Evolutionary conservation across 1,140 invertebrate species (phyloP), one percentile per base, ranked within the genome.

Genomic region (Macrotrachela quadricornifera): DNA sequence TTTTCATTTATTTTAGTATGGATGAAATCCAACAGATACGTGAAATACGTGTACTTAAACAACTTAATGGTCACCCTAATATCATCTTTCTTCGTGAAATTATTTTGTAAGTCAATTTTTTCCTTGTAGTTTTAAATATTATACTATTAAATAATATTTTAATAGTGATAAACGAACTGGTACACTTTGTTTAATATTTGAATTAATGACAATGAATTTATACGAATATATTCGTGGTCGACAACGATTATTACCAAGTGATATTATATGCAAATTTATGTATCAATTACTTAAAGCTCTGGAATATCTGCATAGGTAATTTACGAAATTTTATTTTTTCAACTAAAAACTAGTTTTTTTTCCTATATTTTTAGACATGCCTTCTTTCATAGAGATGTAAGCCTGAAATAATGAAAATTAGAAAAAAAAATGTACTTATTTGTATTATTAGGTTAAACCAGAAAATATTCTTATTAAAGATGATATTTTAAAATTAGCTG

Each of bases 151-250:
- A 15, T 30, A 21, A 44, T 47, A 50, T 50, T 56, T 49, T 59
- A 61, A 58, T 15, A 72, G 62, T 60, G 70, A 68, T 59, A 78
- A 59, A 49, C 67, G 64, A 57, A 67, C 69, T 18, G 75, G 77
- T 41, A 72, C 70, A 57, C 67, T 79, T 41, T 74, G 73, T 9
- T 65, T 79, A 30, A 70, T 79, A 16, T 78, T 78, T 62, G 77
- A 79, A 60, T 59, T 79, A 21, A 79, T 79, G 77, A 77, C 79
- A 58, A 76, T 77, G 74, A 79, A 77, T 59, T 69, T 80, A 50
- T 78, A 79, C 60, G 78, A 79, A 60, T 62, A 78, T 39, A 74
- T 79, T 53, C 72, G 73, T 64, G 55, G 38, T 9, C 43, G 50
- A 41, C 36, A 46, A 41, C 46, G 10, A n/a, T 57, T 49, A 36